Evolutionary conservation across 2,888 invertebrate species (phyloP).

Genomic region (Parnassius glacialis): DNA sequence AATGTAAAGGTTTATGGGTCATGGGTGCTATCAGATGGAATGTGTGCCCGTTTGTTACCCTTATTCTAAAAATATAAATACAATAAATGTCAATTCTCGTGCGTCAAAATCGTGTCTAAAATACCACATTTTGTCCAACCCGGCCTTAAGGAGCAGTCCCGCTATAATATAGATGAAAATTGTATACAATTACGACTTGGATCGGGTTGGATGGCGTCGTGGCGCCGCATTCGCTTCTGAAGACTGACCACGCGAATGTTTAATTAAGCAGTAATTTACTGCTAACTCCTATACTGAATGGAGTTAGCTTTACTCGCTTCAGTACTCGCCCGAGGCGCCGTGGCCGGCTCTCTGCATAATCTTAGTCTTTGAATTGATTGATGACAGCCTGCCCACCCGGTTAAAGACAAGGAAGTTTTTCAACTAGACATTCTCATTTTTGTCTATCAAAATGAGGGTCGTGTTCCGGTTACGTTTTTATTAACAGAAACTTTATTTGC

Average conservation of each 20-base stretch:
- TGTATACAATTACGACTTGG: conserved; percentile 46
- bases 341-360: conserved; percentile 40
- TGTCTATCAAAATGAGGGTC: conserved; percentile 10
- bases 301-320: conserved; percentile 39
- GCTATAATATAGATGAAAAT: conserved; percentile 50
- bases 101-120: too few relatives aligned
- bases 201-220: conserved; percentile 34
- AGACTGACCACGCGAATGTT: conserved; percentile 44
- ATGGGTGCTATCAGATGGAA: too few relatives aligned
- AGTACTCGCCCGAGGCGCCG: conserved; percentile 39
- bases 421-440: conserved; percentile 26
- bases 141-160: conserved; percentile 25
- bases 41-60: too few relatives aligned
- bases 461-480: conserved; percentile 23
- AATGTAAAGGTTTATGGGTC: too few relatives aligned
- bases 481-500: conserved; percentile 17
- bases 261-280: conserved; percentile 61
- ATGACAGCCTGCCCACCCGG: conserved; percentile 35
- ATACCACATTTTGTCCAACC: conserved; percentile 27
- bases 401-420: conserved; percentile 28
- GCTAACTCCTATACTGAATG: conserved; percentile 51
- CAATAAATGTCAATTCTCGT: too few relatives aligned
- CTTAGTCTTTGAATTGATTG: conserved; percentile 44
- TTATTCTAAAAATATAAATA: too few relatives aligned
- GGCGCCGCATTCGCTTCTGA: conserved; percentile 37